A percentile compares a stretch with the other conserved stretches of the same genome.
These are phyloP conservation scores for Yoshiicerus persimilis DNA, from an alignment of 1,140 invertebrate genomes.

Conservation along the genomic window DNA sequence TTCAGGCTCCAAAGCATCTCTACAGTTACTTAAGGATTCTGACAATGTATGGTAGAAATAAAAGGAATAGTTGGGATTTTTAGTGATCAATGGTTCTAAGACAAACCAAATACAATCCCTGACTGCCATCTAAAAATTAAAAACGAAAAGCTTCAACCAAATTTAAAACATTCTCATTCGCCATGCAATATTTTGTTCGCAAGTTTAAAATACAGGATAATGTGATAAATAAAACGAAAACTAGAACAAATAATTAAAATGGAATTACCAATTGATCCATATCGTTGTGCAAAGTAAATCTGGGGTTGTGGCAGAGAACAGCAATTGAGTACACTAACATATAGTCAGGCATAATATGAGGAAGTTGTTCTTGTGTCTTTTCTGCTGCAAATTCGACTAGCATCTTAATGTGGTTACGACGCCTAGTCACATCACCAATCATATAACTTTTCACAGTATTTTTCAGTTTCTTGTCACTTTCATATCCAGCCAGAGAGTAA, in stretches of 20 bases:
- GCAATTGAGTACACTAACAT: conserved; percentile 93
- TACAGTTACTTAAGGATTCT: conserved; percentile 88
- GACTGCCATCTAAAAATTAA: conserved; percentile 56
- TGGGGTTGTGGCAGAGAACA: conserved; percentile 85
- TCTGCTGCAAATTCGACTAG: conserved; percentile 64
- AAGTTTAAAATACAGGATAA: no score
- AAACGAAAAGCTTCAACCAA: no score
- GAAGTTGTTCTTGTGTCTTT: conserved; percentile 69
- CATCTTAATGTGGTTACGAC: conserved; percentile 87
- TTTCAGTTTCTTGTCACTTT: conserved; percentile 74
- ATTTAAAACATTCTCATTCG: no score
- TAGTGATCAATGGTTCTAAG: conserved; percentile 86
- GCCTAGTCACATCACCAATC: conserved; percentile 80
- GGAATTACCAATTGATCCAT: conserved; percentile 67
- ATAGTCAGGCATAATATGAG: conserved; percentile 90
- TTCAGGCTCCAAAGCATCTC: conserved; percentile 77
- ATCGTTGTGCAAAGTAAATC: conserved; percentile 74
- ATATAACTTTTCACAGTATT: conserved; percentile 71
- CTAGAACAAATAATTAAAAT: no score
- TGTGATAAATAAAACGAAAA: no score
- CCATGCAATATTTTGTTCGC: no score
- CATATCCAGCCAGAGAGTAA: conserved; percentile 82
- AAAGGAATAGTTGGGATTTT: conserved; percentile 91
- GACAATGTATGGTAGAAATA: conserved; percentile 92
- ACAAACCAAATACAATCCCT: conserved; percentile 90